Evolutionary conservation across 2,113 vertebrate species (phyloP).

Genomic region (Sphaerodactylus townsendi): DNA sequence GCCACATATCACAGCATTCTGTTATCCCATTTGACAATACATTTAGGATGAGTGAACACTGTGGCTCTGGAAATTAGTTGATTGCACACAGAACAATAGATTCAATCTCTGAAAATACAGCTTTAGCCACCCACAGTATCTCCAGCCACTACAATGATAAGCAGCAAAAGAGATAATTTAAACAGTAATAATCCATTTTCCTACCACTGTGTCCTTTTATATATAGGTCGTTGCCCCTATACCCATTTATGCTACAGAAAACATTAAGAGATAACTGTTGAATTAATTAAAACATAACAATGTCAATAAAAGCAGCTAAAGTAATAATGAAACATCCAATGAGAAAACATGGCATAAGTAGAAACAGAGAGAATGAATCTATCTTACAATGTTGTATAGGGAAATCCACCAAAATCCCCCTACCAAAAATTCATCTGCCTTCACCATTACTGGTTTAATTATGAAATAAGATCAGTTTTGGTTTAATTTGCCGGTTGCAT

Average conservation of each 20-base stretch:
- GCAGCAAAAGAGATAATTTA: background rate
- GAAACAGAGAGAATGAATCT: no score
- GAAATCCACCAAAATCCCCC: no score
- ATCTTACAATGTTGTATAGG: no score
- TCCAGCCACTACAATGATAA: background rate
- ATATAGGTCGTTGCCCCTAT: background rate
- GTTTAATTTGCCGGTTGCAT: no score
- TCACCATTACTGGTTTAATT: no score
- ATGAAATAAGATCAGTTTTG: no score
- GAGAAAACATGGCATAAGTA: no score
- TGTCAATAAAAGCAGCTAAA: background rate
- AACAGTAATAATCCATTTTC: background rate
- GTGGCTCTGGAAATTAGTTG: constrained; percentile 19
- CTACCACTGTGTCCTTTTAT: background rate
- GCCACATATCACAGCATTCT: constrained; percentile 10
- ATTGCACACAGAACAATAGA: constrained; percentile 15
- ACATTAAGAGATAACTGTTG: background rate
- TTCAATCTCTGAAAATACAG: background rate
- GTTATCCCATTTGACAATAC: constrained; percentile 21
- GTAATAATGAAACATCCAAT: no score
- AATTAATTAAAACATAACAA: background rate
- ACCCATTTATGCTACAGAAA: background rate
- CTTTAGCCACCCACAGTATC: background rate
- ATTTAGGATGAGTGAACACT: constrained; percentile 21
- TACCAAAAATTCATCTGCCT: no score